Percentiles rank a stretch among this genome's conserved stretches.
Evolutionary conservation across 2,888 invertebrate species (phyloP).

Genomic region (Nineta flava): DNA sequence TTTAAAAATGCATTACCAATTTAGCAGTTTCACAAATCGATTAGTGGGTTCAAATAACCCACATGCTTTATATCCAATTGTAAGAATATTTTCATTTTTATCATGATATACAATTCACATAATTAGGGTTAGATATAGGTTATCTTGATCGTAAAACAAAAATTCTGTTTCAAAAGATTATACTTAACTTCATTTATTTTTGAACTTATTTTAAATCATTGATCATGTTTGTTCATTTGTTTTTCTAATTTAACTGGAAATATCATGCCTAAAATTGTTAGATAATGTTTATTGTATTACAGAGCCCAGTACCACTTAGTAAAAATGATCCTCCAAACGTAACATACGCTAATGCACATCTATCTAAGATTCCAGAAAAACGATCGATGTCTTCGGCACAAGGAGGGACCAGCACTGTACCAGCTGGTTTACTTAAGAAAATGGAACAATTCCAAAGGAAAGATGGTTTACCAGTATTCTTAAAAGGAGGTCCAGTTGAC

Average conservation of each 20-base stretch:
- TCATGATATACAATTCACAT: no score
- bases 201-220: neutral
- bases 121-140: neutral
- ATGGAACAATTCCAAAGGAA: slow-evolving; percentile 17
- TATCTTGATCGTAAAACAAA: neutral
- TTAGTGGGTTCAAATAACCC: neutral
- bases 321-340: slow-evolving; percentile 6
- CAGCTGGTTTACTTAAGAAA: slow-evolving; percentile 1
- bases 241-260: neutral
- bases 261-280: neutral
- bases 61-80: slow-evolving; percentile 3
- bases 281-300: neutral
- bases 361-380: slow-evolving; percentile 13
- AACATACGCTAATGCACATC: slow-evolving; percentile 6
- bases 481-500: slow-evolving; percentile 15
- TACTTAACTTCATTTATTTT: neutral
- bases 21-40: slow-evolving; percentile 1
- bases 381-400: slow-evolving; percentile 16
- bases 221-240: neutral
- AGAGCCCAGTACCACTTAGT: slow-evolving; percentile 5
- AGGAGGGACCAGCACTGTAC: slow-evolving; percentile 25
- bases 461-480: slow-evolving; percentile 13
- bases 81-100: neutral
- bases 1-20: slow-evolving; percentile 2
- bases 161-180: neutral